Base-by-base conservation (phyloP, 2,113 vertebrate genomes). In the Nerophis ophidion region DNA sequence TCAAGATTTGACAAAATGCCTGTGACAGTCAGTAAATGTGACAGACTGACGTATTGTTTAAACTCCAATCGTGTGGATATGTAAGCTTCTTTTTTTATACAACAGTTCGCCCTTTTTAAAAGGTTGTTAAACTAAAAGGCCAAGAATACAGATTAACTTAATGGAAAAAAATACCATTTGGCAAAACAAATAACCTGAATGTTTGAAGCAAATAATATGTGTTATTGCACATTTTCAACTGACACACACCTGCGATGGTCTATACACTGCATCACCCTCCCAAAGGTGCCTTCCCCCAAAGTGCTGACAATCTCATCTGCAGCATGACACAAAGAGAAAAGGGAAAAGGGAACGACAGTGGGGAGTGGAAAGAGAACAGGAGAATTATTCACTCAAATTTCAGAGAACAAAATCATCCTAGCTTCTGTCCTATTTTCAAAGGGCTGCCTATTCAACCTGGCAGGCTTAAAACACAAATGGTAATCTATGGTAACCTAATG, bases 241-340 rank as follows among this genome's bases (percentile, higher is more conserved):
- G 40, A 12, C 6, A 48, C 63, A 59, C 89, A 98, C 95, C 96
- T 95, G 71, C 93, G 91, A 85, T 97, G 96, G 84, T 98, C 96
- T 2, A 97, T 85, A 71, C 96, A 98, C 46, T 93, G 92, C 70
- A 98, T 96, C 77, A 98, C 96, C 68, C 95, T 90, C 77, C 96
- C 95, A 8, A 98, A 98, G 0, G 96, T 98, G 48, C 96, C 96
- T 83, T 98, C 96, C 5, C 96, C 96, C 81, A 98, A 71, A 69
- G 96, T 98, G 89, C 92, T 93, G 63, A 95, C 90, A 63, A 98
- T 96, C 85, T 98, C 96, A 89, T 98, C 96, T 98, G 89, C 74
- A 85, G 83, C 74, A 74, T 75, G 89, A 75, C 61, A 84, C 66
- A 86, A 56, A 81, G 44, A 86, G 59, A 84, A 62, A 70, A 61